These are phyloP conservation scores for Emydura subglobosa DNA, from an alignment of 2,113 vertebrate species.

Conservation along the genomic window DNA sequence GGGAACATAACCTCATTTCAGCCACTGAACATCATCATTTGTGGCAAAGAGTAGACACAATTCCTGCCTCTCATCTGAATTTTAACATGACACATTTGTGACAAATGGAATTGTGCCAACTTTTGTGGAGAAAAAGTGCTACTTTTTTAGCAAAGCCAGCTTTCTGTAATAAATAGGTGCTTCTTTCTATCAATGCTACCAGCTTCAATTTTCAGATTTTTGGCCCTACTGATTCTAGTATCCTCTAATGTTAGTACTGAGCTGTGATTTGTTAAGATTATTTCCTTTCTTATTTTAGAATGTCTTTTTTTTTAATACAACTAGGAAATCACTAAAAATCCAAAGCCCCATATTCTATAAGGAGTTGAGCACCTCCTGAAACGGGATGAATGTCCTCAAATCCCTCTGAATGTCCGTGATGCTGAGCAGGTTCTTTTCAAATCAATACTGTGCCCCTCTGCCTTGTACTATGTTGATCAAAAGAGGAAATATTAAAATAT, in stretches of 20 bases:
- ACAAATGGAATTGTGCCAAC: background rate
- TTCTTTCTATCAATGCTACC: background rate
- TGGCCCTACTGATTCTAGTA: background rate
- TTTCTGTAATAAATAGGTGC: background rate
- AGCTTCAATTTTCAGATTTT: background rate
- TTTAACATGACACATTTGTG: background rate
- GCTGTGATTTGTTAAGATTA: background rate
- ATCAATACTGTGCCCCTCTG: background rate
- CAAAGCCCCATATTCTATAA: background rate
- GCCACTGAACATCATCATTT: background rate
- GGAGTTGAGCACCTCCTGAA: background rate
- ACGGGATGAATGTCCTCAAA: background rate
- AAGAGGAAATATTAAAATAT: background rate
- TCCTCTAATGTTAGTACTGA: background rate
- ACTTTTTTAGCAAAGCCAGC: accelerated
- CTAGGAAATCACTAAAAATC: background rate
- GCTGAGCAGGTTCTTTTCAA: background rate
- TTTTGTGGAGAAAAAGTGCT: background rate
- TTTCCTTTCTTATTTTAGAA: background rate
- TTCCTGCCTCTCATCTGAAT: background rate
- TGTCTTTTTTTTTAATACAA: background rate
- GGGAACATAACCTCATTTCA: background rate
- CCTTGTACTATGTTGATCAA: conserved; percentile 5
- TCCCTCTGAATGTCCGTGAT: background rate
- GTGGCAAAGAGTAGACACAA: background rate